Evolutionary conservation across 2,797 vertebrate species (phyloP).

Genomic region (Amniataba percoides): DNA sequence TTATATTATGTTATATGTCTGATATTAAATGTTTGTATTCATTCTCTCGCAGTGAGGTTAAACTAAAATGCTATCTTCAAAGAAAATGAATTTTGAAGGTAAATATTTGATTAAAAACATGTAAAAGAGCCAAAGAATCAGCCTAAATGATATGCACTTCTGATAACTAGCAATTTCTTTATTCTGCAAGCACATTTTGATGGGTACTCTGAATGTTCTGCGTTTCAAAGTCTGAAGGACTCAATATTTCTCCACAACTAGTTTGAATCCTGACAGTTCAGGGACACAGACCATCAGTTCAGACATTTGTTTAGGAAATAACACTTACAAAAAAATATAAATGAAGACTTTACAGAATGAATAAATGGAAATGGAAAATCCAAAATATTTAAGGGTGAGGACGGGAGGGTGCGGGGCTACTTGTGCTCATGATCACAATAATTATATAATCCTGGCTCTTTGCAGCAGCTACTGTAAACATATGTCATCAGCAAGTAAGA

Average conservation of each 20-base stretch:
- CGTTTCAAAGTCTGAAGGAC: no score
- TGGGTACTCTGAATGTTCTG: background rate
- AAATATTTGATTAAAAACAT: background rate
- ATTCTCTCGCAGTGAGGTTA: background rate
- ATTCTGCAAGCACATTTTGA: background rate
- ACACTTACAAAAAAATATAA: background rate
- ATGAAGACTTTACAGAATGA: background rate
- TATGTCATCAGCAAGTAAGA: background rate
- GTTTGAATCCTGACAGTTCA: background rate
- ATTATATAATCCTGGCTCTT: background rate
- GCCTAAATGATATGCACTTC: background rate
- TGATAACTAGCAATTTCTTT: background rate
- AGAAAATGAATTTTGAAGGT: no score
- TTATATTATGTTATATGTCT: background rate
- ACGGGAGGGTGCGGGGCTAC: background rate
- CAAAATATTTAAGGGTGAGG: background rate
- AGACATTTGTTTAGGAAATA: background rate
- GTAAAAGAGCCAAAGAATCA: background rate
- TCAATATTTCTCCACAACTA: no score
- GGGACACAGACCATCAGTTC: no score
- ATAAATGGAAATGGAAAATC: background rate
- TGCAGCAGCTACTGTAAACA: background rate
- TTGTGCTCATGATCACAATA: background rate
- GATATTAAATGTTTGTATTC: background rate
- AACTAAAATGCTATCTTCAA: no score